Conservation (phyloP, 2,888 invertebrate genomes). For the Cordilura impudica region DNA sequence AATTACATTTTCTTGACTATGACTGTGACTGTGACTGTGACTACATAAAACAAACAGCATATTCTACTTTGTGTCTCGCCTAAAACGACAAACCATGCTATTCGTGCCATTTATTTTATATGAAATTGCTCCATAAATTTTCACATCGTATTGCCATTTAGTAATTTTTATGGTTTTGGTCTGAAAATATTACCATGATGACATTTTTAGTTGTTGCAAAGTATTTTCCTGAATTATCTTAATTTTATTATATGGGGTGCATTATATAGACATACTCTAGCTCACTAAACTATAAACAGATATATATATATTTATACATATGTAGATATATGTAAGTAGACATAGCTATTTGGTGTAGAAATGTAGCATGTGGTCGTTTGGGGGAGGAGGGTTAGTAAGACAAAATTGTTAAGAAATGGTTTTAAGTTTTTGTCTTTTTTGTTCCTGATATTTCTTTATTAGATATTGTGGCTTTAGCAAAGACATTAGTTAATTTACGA, state of each 20-base stretch:
- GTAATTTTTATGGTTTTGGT: slow-evolving; percentile 64
- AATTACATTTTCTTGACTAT: slow-evolving; percentile 39
- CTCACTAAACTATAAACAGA: neutral
- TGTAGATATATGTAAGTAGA: neutral
- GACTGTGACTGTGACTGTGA: neutral
- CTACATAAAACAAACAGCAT: slow-evolving; percentile 27
- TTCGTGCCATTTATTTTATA: slow-evolving; percentile 64
- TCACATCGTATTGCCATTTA: slow-evolving; percentile 66
- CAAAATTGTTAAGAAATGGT: slow-evolving; percentile 1
- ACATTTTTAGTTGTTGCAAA: slow-evolving; percentile 63
- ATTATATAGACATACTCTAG: slow-evolving; percentile 34
- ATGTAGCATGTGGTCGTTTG: neutral
- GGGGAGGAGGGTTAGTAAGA: neutral
- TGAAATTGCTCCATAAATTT: slow-evolving; percentile 66
- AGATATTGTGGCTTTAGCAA: slow-evolving; percentile 29
- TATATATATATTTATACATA: neutral
- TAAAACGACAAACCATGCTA: slow-evolving; percentile 42
- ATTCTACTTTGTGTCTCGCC: slow-evolving; percentile 55
- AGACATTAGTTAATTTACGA: neutral
- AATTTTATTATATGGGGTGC: slow-evolving; percentile 55
- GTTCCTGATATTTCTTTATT: slow-evolving; percentile 43
- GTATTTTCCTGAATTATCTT: slow-evolving; percentile 62
- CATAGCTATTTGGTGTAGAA: neutral
- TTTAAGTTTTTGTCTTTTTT: slow-evolving; percentile 3
- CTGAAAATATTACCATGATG: slow-evolving; percentile 62